Evolutionary conservation across 2,113 vertebrate genomes (phyloP).

Genomic region (Melanocharis versteri): DNA sequence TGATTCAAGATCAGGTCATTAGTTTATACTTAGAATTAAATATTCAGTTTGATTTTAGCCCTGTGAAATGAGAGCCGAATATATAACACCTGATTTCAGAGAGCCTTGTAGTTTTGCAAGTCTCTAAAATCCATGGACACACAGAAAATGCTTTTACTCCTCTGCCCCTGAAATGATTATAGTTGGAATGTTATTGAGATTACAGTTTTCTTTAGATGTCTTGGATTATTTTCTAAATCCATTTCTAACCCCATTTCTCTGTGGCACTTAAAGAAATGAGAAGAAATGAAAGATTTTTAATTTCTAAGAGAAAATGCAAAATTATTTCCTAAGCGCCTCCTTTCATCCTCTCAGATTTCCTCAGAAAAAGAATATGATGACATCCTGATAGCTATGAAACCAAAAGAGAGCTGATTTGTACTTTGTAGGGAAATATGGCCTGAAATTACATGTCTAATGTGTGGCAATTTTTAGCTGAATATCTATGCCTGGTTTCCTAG

Average conservation of each 20-base stretch:
- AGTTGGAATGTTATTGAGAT: not conserved
- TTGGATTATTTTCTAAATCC: slow-evolving; percentile 47
- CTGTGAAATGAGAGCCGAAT: slow-evolving; percentile 30
- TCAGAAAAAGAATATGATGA: slow-evolving; percentile 1
- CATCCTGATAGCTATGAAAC: not conserved
- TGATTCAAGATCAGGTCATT: slow-evolving; percentile 55
- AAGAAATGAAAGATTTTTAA: slow-evolving; percentile 37
- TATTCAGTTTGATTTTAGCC: slow-evolving; percentile 57
- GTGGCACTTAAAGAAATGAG: slow-evolving; percentile 9
- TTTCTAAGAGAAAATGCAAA: slow-evolving; percentile 31
- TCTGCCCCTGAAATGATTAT: not conserved
- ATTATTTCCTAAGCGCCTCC: not conserved
- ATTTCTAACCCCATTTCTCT: slow-evolving; percentile 9
- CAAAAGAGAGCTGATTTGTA: not conserved
- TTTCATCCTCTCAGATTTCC: not conserved
- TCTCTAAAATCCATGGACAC: not conserved
- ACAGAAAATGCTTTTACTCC: not conserved
- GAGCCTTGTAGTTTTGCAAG: not conserved
- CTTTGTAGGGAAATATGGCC: slow-evolving; percentile 30
- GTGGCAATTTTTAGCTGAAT: slow-evolving; percentile 36
- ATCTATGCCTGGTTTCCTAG: slow-evolving; percentile 7
- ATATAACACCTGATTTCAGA: slow-evolving; percentile 29
- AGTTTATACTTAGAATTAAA: slow-evolving; percentile 58
- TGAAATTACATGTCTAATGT: slow-evolving; percentile 45
- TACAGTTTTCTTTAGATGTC: slow-evolving; percentile 19